phyloP scores from a whole-genome alignment of 2,888 invertebrate species.

The Ormyrus labotus region DNA sequence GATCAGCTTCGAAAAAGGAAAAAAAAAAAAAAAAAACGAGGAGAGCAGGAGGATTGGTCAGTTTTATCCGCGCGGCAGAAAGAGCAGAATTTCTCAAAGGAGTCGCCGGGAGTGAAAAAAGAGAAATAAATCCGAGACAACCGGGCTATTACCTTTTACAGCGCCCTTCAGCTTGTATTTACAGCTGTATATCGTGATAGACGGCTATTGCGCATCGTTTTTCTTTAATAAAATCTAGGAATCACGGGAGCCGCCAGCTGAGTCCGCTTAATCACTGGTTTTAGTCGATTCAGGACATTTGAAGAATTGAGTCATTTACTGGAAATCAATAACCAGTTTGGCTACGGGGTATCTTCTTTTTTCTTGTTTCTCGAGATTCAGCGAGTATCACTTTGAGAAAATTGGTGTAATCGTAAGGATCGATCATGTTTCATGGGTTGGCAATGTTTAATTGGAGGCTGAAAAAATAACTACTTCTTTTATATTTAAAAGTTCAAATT shows the following conservation, averaged over 20 bases:
- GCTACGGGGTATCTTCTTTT: background rate
- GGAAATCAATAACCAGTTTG: constrained; percentile 49
- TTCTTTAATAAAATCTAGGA: constrained; percentile 52
- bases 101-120: background rate
- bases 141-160: constrained; percentile 43
- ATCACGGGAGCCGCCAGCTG: constrained; percentile 36
- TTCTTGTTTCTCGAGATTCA: background rate
- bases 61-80: background rate
- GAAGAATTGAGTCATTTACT: constrained; percentile 48
- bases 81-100: constrained; percentile 1
- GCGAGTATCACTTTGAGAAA: too few species aligned
- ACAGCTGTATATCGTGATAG: constrained; percentile 26
- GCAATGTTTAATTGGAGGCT: too few species aligned
- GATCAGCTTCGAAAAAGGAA: constrained; percentile 9
- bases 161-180: constrained; percentile 50
- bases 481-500: too few species aligned
- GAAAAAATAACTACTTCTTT: too few species aligned
- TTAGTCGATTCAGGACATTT: background rate
- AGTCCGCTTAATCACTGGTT: constrained; percentile 43
- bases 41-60: background rate
- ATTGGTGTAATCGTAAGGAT: too few species aligned
- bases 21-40: background rate
- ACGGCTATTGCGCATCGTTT: constrained; percentile 33
- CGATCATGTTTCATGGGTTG: too few species aligned
- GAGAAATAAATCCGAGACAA: constrained; percentile 34